phyloP scores from a whole-genome alignment of 2,113 vertebrate genomes.

The Hemiscyllium ocellatum region DNA sequence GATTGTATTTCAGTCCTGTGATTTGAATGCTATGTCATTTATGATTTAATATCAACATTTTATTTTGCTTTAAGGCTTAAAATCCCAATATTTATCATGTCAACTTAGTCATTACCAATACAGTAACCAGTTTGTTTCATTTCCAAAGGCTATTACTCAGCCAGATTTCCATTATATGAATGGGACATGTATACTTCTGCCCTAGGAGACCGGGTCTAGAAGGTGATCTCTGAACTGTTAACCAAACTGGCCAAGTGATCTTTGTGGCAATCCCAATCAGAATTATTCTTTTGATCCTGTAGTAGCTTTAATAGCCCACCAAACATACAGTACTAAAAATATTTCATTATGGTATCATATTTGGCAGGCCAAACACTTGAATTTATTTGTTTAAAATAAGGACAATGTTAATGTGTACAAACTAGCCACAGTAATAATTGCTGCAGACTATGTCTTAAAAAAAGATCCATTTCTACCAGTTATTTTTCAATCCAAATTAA shows the following conservation, averaged over 20 bases:
- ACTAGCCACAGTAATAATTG: background rate
- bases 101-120: background rate
- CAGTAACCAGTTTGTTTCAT: background rate
- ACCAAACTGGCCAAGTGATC: background rate
- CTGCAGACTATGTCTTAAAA: background rate
- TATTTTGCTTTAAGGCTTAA: background rate
- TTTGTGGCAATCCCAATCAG: background rate
- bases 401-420: background rate
- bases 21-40: background rate
- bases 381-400: background rate
- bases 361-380: too few relatives aligned
- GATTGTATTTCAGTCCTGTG: background rate
- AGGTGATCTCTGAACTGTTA: background rate
- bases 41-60: conserved; percentile 7
- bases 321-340: background rate
- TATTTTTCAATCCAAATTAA: background rate
- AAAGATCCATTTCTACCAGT: background rate
- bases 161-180: background rate
- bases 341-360: background rate
- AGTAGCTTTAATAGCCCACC: background rate
- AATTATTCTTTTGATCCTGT: background rate
- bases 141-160: background rate
- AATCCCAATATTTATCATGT: background rate
- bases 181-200: background rate
- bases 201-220: background rate